Conservation (phyloP, 2,113 vertebrate species). For the Corvus hawaiiensis region DNA sequence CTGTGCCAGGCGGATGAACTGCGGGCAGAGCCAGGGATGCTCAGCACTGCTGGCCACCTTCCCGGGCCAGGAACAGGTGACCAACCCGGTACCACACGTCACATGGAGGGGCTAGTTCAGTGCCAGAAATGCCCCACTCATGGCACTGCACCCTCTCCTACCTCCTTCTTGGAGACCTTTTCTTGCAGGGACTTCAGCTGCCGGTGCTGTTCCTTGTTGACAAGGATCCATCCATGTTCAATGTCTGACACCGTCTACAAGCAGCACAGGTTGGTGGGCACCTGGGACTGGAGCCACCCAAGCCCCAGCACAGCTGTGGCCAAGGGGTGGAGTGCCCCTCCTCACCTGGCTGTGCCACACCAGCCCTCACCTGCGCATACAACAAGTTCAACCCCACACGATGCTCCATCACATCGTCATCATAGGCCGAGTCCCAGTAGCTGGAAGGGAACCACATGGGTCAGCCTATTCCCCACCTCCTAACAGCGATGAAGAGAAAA, state of each 20-base stretch:
- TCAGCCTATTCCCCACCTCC: background rate
- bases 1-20: constrained; percentile 94
- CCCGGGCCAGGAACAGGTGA: background rate
- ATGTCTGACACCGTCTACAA: constrained; percentile 92
- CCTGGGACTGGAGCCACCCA: background rate
- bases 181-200: constrained; percentile 98
- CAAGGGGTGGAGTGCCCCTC: background rate
- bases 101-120: fast-evolving
- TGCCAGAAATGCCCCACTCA: background rate
- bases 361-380: constrained; percentile 86
- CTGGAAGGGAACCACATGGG: constrained; percentile 61
- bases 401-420: constrained; percentile 93
- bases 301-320: background rate
- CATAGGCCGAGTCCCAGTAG: constrained; percentile 96
- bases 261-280: background rate
- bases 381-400: constrained; percentile 91
- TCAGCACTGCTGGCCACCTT: background rate
- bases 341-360: background rate
- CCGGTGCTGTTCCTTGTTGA: constrained; percentile 95
- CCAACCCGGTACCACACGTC: fast-evolving
- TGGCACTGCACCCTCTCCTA: background rate
- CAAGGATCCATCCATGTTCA: constrained; percentile 93
- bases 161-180: constrained; percentile 98
- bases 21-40: background rate
- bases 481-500: background rate